Evolutionary conservation across 2,113 vertebrate species (phyloP).

Genomic region (Xiphophorus hellerii): DNA sequence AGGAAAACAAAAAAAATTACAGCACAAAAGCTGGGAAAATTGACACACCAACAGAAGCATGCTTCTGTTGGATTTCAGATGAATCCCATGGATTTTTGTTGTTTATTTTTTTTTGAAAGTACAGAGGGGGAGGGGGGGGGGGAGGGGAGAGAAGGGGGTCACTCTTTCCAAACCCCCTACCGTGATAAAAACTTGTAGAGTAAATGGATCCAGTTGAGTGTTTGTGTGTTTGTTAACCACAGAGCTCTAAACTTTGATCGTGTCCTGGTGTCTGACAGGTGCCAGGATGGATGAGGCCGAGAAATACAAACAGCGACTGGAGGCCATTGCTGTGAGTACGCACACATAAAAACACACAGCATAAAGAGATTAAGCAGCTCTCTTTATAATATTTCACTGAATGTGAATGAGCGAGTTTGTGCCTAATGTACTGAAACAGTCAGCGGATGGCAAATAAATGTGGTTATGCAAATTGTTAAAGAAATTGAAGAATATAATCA

Average conservation of each 20-base stretch:
- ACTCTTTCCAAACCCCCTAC: neutral
- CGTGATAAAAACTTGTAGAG: neutral
- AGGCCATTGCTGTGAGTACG: constrained; percentile 81
- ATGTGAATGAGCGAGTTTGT: constrained; percentile 47
- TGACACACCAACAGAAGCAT: neutral
- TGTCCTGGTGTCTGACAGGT: constrained; percentile 66
- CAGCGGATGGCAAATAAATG: constrained; percentile 39
- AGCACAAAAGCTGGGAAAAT: neutral
- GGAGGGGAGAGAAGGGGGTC: neutral
- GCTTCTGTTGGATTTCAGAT: neutral
- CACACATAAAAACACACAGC: constrained; percentile 21
- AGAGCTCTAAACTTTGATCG: constrained; percentile 22
- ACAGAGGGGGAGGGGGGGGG: neutral
- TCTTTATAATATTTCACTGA: constrained; percentile 65
- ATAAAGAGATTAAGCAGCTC: constrained; percentile 8
- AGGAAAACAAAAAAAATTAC: neutral
- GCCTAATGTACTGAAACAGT: constrained; percentile 53
- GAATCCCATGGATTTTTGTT: constrained; percentile 2
- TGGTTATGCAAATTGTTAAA: constrained; percentile 33
- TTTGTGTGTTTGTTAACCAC: constrained; percentile 36
- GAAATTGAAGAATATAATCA: neutral
- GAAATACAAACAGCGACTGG: constrained; percentile 81
- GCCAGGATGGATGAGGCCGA: constrained; percentile 80
- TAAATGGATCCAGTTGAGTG: constrained; percentile 8
- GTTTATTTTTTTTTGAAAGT: neutral